Conservation (phyloP, 23 tunicate genomes). For the Ascidia mentula region DNA sequence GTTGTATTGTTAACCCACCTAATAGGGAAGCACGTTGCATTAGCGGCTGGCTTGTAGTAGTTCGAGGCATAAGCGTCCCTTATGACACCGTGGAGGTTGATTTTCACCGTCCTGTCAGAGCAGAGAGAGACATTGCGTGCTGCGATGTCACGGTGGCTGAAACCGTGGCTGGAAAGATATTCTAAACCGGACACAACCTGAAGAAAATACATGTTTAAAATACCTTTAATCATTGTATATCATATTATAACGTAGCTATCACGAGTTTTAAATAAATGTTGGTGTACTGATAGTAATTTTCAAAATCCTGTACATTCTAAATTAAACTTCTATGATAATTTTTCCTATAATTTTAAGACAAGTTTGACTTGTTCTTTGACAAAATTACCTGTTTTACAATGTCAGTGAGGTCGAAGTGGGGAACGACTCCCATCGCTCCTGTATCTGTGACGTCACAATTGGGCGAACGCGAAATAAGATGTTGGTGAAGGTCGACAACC, state of each 20-base stretch:
- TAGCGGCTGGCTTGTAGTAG: slow-evolving; percentile 72
- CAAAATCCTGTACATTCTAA: too few relatives aligned
- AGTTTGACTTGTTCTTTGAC: too few relatives aligned
- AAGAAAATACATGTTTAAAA: too few relatives aligned
- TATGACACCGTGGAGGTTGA: slow-evolving; percentile 62
- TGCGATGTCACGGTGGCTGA: slow-evolving; percentile 73
- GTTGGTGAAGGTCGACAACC: slow-evolving; percentile 55
- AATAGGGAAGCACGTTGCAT: slow-evolving; percentile 69
- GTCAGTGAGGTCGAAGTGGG: slow-evolving; percentile 37
- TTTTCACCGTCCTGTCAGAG: slow-evolving; percentile 51
- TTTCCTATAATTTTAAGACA: too few relatives aligned
- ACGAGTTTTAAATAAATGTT: too few relatives aligned
- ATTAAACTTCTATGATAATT: too few relatives aligned
- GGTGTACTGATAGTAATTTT: too few relatives aligned
- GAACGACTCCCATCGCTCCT: slow-evolving; percentile 18
- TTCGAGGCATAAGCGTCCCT: slow-evolving; percentile 57
- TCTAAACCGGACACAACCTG: slow-evolving; percentile 82
- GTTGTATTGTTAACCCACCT: too few relatives aligned
- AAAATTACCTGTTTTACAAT: slow-evolving; percentile 71
- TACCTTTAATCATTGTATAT: too few relatives aligned
- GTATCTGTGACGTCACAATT: slow-evolving; percentile 43
- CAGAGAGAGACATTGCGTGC: slow-evolving; percentile 75
- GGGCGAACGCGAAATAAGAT: slow-evolving; percentile 54
- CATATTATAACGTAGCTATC: too few relatives aligned
- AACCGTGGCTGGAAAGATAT: slow-evolving; percentile 54